Evolutionary conservation across 1,140 invertebrate genomes (phyloP), one percentile per base, ranked within the genome.

Genomic region (Agrypnia vestita): DNA sequence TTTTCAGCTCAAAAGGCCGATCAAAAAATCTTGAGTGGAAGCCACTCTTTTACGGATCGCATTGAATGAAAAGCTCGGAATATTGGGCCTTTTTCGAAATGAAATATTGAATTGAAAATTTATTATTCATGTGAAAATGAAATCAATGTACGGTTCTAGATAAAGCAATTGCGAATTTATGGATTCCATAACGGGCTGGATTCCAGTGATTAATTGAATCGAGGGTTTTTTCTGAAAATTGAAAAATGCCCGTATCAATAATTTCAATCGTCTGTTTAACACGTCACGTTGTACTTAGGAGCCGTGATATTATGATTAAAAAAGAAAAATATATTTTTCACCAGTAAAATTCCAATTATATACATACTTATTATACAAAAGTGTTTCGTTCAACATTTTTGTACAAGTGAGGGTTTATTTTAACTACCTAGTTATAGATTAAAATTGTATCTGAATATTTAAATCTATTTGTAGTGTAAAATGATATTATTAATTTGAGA

Each of bases 101-200:
- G 64, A 69, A 69, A 69, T 69, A 69, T 69, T 69, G 64, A 69
- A 69, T 69, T 49, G 64, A 17, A 64, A 46, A 69, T 69, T 69
- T 69, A 69, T 69, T 69, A 69, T 69, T 69, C 64, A 69, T n/a
- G 17, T 69, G 64, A 49, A 47, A 8, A 35, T 15, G 1, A 15
- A 69, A 69, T 69, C 43, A 64, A 13, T 43, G 61, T n/a, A 13
- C 7, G 61, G 13, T 43, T 35, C 25, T 11, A 64, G n/a, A 43
- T 64, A 15, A 51, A 8, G 61, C 4, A 35, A 44, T 43, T 64
- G 11, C 61, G 11, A 64, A 44, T 64, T 3, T 64, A 43, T n/a
- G 21, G 13, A 64, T 4, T 15, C 13, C 3, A 35, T 35, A 35
- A 1, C 6, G 25, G 15, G 6, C 11, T 12, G 12, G 17, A 7